Percentiles rank a stretch among this genome's conserved stretches.
These are phyloP conservation scores for Tringa solitaria DNA, from an alignment of 2,113 vertebrate species.

Conservation along the genomic window DNA sequence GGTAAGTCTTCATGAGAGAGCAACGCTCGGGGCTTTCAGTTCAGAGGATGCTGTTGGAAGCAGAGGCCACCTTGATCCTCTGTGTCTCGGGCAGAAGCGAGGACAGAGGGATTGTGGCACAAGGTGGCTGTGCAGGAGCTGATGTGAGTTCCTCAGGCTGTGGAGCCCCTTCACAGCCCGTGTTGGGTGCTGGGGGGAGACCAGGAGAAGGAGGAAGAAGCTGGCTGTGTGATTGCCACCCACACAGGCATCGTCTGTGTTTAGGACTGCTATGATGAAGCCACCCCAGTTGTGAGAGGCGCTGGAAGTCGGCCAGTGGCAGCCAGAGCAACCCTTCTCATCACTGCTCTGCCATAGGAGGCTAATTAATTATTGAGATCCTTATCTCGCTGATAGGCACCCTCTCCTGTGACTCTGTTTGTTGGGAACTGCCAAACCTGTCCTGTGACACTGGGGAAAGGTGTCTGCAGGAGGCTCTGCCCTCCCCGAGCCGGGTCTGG, in stretches of 20 bases:
- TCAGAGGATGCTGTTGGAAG: background rate
- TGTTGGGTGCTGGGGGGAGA: background rate
- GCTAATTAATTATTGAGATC: background rate
- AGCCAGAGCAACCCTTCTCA: background rate
- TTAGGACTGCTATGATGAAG: background rate
- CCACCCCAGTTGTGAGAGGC: background rate
- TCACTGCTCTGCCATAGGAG: background rate
- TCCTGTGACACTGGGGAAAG: background rate
- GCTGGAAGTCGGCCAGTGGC: background rate
- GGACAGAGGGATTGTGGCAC: background rate
- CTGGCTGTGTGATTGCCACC: background rate
- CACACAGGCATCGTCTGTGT: background rate
- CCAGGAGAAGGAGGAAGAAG: background rate
- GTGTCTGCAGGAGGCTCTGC: background rate
- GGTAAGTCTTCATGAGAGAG: background rate
- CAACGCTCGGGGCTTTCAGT: background rate
- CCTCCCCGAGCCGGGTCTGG: background rate
- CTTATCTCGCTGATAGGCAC: background rate
- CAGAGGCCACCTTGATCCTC: background rate
- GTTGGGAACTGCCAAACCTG: background rate
- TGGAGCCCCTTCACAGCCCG: background rate
- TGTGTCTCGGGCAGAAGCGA: background rate
- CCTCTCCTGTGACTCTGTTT: background rate
- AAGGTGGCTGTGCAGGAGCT: background rate
- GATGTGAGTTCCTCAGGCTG: background rate